These are phyloP conservation scores for Cistogaster globosa DNA, from an alignment of 2,888 invertebrate genomes.

Conservation along the genomic window DNA sequence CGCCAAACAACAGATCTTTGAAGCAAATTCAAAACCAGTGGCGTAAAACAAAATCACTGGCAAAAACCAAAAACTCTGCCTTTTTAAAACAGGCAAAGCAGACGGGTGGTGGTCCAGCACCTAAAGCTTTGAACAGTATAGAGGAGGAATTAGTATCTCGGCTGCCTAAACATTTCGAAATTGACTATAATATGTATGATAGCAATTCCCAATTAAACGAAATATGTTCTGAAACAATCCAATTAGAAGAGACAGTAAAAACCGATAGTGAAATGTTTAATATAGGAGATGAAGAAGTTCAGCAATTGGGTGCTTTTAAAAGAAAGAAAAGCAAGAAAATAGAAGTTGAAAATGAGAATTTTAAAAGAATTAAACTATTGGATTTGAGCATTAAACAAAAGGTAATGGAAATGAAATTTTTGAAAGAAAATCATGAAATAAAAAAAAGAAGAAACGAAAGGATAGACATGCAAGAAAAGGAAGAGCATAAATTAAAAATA, in stretches of 20 bases:
- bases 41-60: conserved; percentile 24
- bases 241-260: neutral
- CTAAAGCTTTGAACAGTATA: conserved; percentile 2
- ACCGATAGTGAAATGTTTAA: neutral
- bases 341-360: conserved; percentile 3
- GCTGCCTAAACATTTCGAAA: conserved; percentile 7
- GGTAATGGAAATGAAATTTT: conserved; percentile 26
- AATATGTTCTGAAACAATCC: neutral
- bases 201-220: too few species aligned
- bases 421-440: conserved; percentile 12
- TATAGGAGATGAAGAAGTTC: conserved; percentile 1
- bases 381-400: conserved; percentile 29
- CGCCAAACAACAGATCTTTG: conserved; percentile 2
- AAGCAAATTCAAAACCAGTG: conserved; percentile 33
- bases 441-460: conserved; percentile 10
- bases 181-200: neutral
- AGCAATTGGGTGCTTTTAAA: neutral
- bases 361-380: conserved; percentile 32
- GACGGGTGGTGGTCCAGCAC: conserved; percentile 13
- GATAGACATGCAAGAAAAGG: neutral
- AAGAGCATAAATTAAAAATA: conserved; percentile 7
- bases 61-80: conserved; percentile 16
- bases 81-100: neutral
- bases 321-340: conserved; percentile 8
- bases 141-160: conserved; percentile 9